Percentiles rank a stretch among this genome's conserved stretches.
Conservation (phyloP, 2,888 invertebrate species). For the Pimpla rufipes region DNA sequence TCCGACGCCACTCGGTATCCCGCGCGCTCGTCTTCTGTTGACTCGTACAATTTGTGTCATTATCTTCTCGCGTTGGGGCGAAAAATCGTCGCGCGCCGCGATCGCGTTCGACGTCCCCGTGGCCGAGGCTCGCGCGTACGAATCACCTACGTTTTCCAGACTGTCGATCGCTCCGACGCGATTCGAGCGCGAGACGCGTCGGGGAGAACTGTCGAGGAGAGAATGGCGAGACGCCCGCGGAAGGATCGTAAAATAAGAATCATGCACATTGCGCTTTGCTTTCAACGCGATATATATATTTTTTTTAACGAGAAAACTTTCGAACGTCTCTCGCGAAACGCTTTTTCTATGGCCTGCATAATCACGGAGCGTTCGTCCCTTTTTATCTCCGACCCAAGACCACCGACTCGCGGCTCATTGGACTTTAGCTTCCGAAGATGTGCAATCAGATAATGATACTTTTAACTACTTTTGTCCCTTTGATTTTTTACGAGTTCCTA, state of each 20-base stretch:
- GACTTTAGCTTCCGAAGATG: constrained; percentile 32
- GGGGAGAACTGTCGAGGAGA: constrained; percentile 26
- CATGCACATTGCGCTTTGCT: constrained; percentile 17
- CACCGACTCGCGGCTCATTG: constrained; percentile 23
- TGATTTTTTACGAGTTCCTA: background rate
- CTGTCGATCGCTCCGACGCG: constrained; percentile 46
- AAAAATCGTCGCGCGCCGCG: constrained; percentile 30
- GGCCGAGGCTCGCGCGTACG: constrained; percentile 13
- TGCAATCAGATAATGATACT: constrained; percentile 51
- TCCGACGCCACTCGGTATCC: constrained; percentile 21
- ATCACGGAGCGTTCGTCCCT: constrained; percentile 34
- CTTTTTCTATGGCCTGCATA: constrained; percentile 55
- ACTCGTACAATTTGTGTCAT: constrained; percentile 48
- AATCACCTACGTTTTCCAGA: constrained; percentile 50
- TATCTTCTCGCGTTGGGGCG: constrained; percentile 38
- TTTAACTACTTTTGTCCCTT: constrained; percentile 6
- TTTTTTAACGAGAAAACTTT: constrained; percentile 11
- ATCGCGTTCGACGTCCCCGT: constrained; percentile 32
- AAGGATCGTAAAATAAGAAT: constrained; percentile 46
- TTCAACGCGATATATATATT: constrained; percentile 8
- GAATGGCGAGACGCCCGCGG: constrained; percentile 28
- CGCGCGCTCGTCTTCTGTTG: constrained; percentile 41
- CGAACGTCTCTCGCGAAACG: constrained; percentile 25
- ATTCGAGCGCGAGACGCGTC: constrained; percentile 48
- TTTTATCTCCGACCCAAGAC: constrained; percentile 8